A percentile compares a stretch with the other conserved stretches of the same genome.
These are phyloP conservation scores for Opisthocomus hoazin DNA, from an alignment of 2,113 vertebrate genomes.

Conservation along the genomic window DNA sequence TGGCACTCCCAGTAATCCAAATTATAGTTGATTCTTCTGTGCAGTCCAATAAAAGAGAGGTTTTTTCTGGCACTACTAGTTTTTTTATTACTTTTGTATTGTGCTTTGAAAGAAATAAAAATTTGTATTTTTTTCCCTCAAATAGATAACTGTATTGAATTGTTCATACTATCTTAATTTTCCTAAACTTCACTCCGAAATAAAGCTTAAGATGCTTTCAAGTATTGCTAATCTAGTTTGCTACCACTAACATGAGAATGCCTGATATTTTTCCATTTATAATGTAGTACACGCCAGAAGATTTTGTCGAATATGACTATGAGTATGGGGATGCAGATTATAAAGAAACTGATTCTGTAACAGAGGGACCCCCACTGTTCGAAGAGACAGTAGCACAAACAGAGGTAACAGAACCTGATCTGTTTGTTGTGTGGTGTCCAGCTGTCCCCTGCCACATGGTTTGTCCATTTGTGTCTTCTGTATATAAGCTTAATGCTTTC, in stretches of 20 bases:
- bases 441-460: slow-evolving; percentile 57
- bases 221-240: slow-evolving; percentile 44
- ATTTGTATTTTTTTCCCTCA: background rate
- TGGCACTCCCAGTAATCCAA: background rate
- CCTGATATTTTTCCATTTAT: slow-evolving; percentile 74
- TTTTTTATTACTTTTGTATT: slow-evolving; percentile 2
- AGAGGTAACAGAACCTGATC: slow-evolving; percentile 83
- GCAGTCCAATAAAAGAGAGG: background rate
- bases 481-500: background rate
- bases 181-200: slow-evolving; percentile 53
- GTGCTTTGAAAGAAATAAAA: background rate
- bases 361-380: slow-evolving; percentile 76
- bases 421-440: slow-evolving; percentile 69
- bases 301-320: slow-evolving; percentile 92
- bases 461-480: slow-evolving; percentile 43
- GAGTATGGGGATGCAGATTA: slow-evolving; percentile 90
- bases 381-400: slow-evolving; percentile 84
- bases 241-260: slow-evolving; percentile 67
- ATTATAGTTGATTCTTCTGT: background rate
- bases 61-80: background rate
- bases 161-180: background rate
- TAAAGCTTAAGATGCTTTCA: slow-evolving; percentile 59
- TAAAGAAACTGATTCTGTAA: slow-evolving; percentile 80
- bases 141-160: background rate
- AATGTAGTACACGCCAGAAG: slow-evolving; percentile 88